phyloP scores from a whole-genome alignment of 1,140 invertebrate species.

The Lasioglossum albipes region DNA sequence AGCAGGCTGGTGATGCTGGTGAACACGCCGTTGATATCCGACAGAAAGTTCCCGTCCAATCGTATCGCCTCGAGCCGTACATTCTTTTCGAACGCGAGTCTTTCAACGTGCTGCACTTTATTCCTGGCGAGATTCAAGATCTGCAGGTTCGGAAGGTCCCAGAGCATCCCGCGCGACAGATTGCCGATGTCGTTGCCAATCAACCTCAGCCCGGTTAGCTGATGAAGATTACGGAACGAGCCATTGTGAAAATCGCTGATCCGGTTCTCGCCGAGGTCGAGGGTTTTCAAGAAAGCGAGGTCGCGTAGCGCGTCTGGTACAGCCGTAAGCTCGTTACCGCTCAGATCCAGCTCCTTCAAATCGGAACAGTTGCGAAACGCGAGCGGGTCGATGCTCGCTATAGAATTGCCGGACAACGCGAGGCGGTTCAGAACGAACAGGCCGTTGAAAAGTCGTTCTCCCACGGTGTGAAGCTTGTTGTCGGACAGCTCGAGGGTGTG shows the following conservation, averaged over 20 bases:
- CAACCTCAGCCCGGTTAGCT: constrained; percentile 90
- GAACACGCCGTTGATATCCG: constrained; percentile 93
- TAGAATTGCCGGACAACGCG: constrained; percentile 90
- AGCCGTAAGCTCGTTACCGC: constrained; percentile 89
- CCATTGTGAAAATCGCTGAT: constrained; percentile 89
- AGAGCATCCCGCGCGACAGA: constrained; percentile 91
- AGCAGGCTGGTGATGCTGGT: constrained; percentile 88
- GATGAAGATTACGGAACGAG: constrained; percentile 90
- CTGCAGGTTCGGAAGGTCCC: constrained; percentile 89
- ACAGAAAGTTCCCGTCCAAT: constrained; percentile 91
- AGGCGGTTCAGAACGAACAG: constrained; percentile 91
- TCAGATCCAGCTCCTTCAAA: constrained; percentile 93
- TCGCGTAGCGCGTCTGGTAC: constrained; percentile 92
- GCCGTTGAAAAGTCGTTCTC: constrained; percentile 90
- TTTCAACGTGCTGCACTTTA: constrained; percentile 90
- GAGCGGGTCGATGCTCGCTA: constrained; percentile 88
- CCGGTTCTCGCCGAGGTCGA: constrained; percentile 93
- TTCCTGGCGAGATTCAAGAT: constrained; percentile 93
- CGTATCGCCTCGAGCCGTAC: constrained; percentile 90
- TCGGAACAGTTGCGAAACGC: constrained; percentile 95
- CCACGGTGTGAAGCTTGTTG: constrained; percentile 90
- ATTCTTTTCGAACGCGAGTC: constrained; percentile 90
- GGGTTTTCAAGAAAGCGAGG: constrained; percentile 89
- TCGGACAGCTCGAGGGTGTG: constrained; percentile 92
- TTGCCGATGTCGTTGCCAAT: constrained; percentile 94